Evolutionary conservation across 1,140 invertebrate species (phyloP), one percentile per base, ranked within the genome.

Genomic region (Cotesia chilonis): DNA sequence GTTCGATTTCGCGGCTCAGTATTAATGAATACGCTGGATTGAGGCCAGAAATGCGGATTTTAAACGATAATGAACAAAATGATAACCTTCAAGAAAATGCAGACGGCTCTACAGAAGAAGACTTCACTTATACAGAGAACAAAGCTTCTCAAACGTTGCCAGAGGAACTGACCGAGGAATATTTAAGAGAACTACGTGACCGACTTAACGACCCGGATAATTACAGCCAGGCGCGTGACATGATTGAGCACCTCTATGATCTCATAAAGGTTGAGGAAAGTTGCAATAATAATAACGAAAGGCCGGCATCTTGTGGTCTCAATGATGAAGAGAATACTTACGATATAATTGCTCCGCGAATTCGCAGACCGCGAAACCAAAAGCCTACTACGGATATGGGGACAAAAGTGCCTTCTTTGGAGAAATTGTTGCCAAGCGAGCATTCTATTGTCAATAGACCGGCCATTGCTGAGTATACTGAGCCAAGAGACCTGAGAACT

Each of bases 221-320:
- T 69, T 93, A 92, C 75, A 89, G 90, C 55, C 91, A 93, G 77
- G 92, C 93, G 1, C 87, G 91, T 28, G 92, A 93, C 82, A 92
- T 92, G 87, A 94, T 94, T 65, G 92, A 94, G 78, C 91, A 93
- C 73, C 83, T 94, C 2, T 94, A 94, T 76, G 92, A 94, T 81
- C 87, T 93, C 35, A 93, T 94, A 60, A 93, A 93, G 78, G 90
- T 93, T 1, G 91, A 92, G 78, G 92, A 93, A 74, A 92, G 87
- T 52, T 91, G 90, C 75, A 92, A 91, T 75, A 89, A 89, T 38
- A 91, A 91, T 74, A 89, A 89, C 70, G 82, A 84, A 60, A 80
- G 82, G n/a, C 77, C 78, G 52, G 41, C 76, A 0, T 71, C 61
- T 10, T 76, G 77, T 28, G 80, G 87, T 63, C 85, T 47, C 41